These are phyloP conservation scores for Luscinia megarhynchos DNA, from an alignment of 2,797 vertebrate genomes.

Conservation along the genomic window DNA sequence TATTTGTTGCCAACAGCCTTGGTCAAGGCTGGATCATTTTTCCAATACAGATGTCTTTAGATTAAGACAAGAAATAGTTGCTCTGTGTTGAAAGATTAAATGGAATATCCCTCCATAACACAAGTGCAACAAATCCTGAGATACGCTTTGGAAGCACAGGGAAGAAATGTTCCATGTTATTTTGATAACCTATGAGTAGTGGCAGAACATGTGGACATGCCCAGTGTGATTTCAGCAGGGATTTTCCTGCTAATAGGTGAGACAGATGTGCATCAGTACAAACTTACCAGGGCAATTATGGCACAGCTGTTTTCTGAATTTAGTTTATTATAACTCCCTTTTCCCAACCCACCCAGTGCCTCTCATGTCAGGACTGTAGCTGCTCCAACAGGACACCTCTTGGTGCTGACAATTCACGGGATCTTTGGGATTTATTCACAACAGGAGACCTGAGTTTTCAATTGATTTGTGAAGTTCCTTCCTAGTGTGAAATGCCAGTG, in stretches of 20 bases:
- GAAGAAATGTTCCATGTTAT: neutral
- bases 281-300: neutral
- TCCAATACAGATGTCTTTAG: neutral
- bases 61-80: neutral
- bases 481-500: neutral
- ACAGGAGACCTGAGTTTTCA: neutral
- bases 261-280: neutral
- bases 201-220: neutral
- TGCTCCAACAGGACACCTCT: neutral
- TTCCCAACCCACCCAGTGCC: neutral
- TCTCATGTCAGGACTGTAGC: neutral
- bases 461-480: neutral
- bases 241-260: neutral
- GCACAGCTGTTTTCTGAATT: neutral
- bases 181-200: neutral
- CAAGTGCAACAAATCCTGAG: neutral
- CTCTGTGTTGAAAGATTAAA: neutral
- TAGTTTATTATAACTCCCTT: neutral
- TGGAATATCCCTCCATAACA: neutral
- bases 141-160: neutral
- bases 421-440: neutral
- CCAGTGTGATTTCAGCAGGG: neutral
- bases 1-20: neutral
- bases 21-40: neutral
- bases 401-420: accelerated